A percentile compares a stretch with the other conserved stretches of the same genome.
These are phyloP conservation scores for Papilio aristodemus DNA, from an alignment of 1,140 invertebrate species.

Conservation along the genomic window DNA sequence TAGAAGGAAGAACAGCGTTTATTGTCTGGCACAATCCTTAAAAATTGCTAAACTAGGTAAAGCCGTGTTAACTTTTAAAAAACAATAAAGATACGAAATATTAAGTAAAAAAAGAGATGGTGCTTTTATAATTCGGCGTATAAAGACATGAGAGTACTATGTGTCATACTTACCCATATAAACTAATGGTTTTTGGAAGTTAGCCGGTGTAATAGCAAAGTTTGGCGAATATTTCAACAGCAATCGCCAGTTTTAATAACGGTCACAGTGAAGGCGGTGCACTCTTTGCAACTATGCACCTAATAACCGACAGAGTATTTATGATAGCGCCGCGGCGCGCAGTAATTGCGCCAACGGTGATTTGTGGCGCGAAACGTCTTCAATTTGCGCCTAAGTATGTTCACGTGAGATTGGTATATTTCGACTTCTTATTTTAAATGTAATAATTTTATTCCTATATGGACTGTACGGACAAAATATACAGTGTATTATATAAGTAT, in stretches of 20 bases:
- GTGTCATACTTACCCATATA: not conserved
- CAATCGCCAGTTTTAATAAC: conserved; percentile 44
- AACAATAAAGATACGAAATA: not conserved
- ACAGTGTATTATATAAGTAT: too few species aligned
- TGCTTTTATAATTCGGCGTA: not conserved
- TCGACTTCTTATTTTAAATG: not conserved
- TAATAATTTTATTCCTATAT: too few species aligned
- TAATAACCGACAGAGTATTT: conserved; percentile 64
- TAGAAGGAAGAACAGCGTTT: not conserved
- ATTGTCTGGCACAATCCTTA: not conserved
- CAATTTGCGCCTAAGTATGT: conserved; percentile 38
- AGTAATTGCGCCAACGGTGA: conserved; percentile 73
- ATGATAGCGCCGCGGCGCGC: conserved; percentile 49
- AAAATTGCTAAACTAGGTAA: not conserved
- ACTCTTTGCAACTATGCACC: conserved; percentile 71
- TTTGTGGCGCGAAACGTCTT: conserved; percentile 60
- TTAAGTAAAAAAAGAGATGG: not conserved
- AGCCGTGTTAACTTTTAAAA: not conserved
- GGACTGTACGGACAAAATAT: too few species aligned
- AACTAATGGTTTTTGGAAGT: conserved; percentile 2
- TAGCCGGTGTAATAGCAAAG: conserved; percentile 8
- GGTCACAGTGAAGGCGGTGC: conserved; percentile 42
- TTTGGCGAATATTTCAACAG: conserved; percentile 33
- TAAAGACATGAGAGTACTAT: not conserved
- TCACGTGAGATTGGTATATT: not conserved